Evolutionary conservation across 1,140 invertebrate species (phyloP).

Genomic region (Plutomurus gul): DNA sequence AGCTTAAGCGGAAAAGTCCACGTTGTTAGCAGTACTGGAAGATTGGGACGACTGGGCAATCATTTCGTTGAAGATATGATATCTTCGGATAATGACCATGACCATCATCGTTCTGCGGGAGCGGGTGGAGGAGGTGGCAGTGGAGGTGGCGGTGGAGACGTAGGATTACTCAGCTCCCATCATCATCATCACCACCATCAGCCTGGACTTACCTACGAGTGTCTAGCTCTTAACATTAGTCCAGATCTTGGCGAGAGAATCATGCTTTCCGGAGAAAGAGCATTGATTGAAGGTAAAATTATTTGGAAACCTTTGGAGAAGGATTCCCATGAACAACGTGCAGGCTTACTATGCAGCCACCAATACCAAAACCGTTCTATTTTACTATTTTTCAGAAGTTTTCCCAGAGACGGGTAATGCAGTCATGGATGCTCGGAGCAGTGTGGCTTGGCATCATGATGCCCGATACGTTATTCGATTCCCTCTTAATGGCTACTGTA

Average conservation of each 20-base stretch:
- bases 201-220: slow-evolving; percentile 66
- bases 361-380: too few species aligned
- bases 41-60: slow-evolving; percentile 37
- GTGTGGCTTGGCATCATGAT: slow-evolving; percentile 82
- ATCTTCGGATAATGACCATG: slow-evolving; percentile 32
- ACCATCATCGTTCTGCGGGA: slow-evolving; percentile 3
- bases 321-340: too few species aligned
- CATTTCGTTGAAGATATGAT: slow-evolving; percentile 45
- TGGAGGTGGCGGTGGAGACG: not conserved
- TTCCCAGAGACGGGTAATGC: slow-evolving; percentile 87
- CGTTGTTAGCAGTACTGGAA: slow-evolving; percentile 38
- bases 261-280: slow-evolving; percentile 79
- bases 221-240: slow-evolving; percentile 83
- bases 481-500: slow-evolving; percentile 89
- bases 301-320: too few species aligned
- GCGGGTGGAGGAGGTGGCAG: not conserved
- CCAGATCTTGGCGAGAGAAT: slow-evolving; percentile 86
- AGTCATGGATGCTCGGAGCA: slow-evolving; percentile 77
- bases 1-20: slow-evolving; percentile 21
- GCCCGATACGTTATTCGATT: slow-evolving; percentile 84
- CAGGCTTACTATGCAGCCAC: too few species aligned
- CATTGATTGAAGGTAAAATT: slow-evolving; percentile 66
- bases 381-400: too few species aligned
- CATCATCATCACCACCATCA: not conserved
- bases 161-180: not conserved